Evolutionary conservation across 1,140 invertebrate species (phyloP), one percentile per base, ranked within the genome.

Genomic region (Pogonomyrmex californicus): DNA sequence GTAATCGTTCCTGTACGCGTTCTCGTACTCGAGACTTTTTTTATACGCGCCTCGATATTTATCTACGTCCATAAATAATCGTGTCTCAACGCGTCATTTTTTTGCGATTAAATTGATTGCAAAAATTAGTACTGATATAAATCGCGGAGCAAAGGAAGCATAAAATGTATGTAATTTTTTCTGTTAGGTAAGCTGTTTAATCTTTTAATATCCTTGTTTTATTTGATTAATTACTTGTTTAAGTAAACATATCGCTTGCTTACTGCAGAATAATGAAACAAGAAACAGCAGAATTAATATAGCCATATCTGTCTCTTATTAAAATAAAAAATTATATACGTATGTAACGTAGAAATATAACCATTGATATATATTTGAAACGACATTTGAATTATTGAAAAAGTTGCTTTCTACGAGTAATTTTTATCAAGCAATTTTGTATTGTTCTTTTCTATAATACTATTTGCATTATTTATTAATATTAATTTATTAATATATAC

Each of bases 1-100:
- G 36, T 56, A 33, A 81, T 68, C 56, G 63, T 79, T 68, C 12
- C 62, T 54, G 36, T 23, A 17, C 60, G 12, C 12, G 47, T 54
- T 41, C 5, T 12, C 12, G 33, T 9, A 68, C 1, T 30, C 7
- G 10, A 6, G 56, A 54, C 41, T 38, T 54, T 51, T 54, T 54
- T 54, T 0, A 66, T 41, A 4, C 3, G n/a, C 36, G n/a, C 10
- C 66, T 54, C 12, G 17, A 70, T 2, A 41, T 1, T 70, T 81
- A 17, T 76, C n/a, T 68, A 30, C 9, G 1, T n/a, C 2, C 36
- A 33, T 41, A 47, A 60, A 62, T 41, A 10, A 23, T 9, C 5
- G 7, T 36, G 4, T 68, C 33, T 4, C 9, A 33, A 7, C 23
- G n/a, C 60, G 17, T 17, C 6, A 23, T 36, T 78, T 0, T n/a